A percentile compares a stretch with the other conserved stretches of the same genome.
Evolutionary conservation across 2,797 vertebrate species (phyloP).

Genomic region (Spondyliosoma cantharus): DNA sequence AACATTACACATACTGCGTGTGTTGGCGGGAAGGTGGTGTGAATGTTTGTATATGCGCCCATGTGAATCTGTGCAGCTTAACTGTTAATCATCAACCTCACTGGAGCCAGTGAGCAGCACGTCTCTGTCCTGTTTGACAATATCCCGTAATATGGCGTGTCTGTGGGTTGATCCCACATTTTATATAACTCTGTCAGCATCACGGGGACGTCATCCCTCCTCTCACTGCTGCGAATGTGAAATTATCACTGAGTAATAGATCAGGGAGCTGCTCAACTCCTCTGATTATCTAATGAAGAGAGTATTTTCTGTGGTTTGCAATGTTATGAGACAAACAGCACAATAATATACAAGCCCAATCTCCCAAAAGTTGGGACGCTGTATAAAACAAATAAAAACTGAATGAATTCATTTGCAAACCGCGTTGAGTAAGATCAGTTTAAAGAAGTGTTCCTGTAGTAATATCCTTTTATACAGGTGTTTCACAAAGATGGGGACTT

Average conservation of each 20-base stretch:
- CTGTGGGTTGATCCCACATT: conserved; percentile 1
- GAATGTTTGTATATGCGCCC: conserved; percentile 26
- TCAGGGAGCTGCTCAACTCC: conserved; percentile 24
- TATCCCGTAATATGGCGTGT: conserved; percentile 6
- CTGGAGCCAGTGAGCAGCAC: conserved; percentile 13
- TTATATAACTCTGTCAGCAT: conserved; percentile 44
- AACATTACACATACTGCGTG: conserved; percentile 8
- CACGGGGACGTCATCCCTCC: conserved; percentile 29
- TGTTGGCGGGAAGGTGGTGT: conserved; percentile 12
- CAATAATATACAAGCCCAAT: background rate
- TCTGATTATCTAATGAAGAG: conserved; percentile 35
- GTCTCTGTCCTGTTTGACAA: conserved; percentile 15
- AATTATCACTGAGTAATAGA: conserved; percentile 44
- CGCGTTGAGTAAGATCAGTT: no score
- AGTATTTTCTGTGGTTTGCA: background rate
- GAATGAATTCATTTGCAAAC: no score
- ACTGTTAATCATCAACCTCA: conserved; percentile 69
- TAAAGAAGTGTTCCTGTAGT: no score
- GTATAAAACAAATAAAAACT: no score
- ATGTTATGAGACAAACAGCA: conserved; percentile 6
- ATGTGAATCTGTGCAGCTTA: conserved; percentile 34
- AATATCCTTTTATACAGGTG: no score
- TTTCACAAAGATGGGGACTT: no score
- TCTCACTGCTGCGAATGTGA: conserved; percentile 43
- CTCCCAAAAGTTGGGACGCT: no score